A percentile compares a stretch with the other conserved stretches of the same genome.
Evolutionary conservation across 2,113 vertebrate species (phyloP).

Genomic region (Cyanocitta stelleri): DNA sequence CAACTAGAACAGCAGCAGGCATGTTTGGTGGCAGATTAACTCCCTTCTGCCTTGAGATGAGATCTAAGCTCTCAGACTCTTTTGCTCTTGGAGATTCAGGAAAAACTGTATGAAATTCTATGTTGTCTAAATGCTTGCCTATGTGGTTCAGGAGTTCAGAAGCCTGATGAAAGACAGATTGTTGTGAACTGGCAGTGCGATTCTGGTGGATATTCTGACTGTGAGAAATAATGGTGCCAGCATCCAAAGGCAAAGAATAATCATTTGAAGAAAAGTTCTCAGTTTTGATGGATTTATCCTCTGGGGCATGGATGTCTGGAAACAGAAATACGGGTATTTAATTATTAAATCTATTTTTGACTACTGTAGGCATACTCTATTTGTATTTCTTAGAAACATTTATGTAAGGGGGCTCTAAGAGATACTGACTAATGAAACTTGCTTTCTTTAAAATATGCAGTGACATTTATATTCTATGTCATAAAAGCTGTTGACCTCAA

Average conservation of each 20-base stretch:
- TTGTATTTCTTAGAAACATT: background rate
- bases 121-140: background rate
- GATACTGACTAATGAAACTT: background rate
- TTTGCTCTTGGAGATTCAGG: background rate
- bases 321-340: background rate
- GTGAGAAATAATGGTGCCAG: background rate
- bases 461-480: background rate
- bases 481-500: background rate
- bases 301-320: slow-evolving; percentile 11
- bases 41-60: background rate
- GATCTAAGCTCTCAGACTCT: background rate
- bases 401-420: background rate
- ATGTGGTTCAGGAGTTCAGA: background rate
- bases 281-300: background rate
- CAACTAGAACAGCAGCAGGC: rapidly evolving
- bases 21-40: background rate
- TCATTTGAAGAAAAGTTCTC: background rate
- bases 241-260: background rate
- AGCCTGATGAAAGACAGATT: background rate
- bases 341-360: background rate
- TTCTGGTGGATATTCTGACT: background rate
- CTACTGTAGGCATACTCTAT: background rate
- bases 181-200: background rate
- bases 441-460: background rate
- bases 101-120: background rate